Base-by-base conservation (phyloP, 2,797 vertebrate genomes). In the Tachyglossus aculeatus region DNA sequence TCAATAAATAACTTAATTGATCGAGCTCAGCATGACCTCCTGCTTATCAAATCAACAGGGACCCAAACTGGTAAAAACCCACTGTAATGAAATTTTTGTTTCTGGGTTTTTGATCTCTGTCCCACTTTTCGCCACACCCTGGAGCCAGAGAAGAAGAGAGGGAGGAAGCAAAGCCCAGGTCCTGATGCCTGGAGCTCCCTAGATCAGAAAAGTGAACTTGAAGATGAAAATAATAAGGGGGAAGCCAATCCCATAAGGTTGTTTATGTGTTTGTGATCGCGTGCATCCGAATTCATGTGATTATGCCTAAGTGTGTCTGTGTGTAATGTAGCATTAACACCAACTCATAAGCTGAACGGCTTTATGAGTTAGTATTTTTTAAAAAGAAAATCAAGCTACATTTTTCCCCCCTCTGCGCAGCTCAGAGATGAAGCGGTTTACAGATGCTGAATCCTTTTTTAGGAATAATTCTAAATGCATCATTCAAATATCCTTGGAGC, bases 401-500 rank as follows among this genome's bases (percentile, higher is more conserved):
- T 72, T 77, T 83, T 79, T 74, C 51, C 16, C 7, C 31, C 13
- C 36, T 81, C 58, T 44, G 43, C 16, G 43, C 59, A 83, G 88
- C 71, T 88, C 84, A 85, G 88, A 89, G 81, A 91, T 3, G 86
- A 89, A 90, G 83, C 84, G 85, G 82, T 91, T 90, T 92, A 91
- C 87, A 92, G 90, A 91, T 90, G 87, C 82, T 81, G 58, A 65
- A 83, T 87, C 81, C 86, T 86, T 91, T 92, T 93, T 91, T 89
- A 87, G 90, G 81, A 88, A 78, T 88, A 86, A 86, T 85, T 91
- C 89, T 89, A 90, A 90, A 88, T 89, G 87, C 89, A 91, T 89
- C 90, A 92, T 90, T 92, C 90, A 91, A 91, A 92, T 88, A 90
- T 89, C 86, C 86, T 93, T 91, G 90, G 89, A 91, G 88, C 80